Evolutionary conservation across 2,797 vertebrate genomes (phyloP), one percentile per base, ranked within the genome.

Genomic region (Rhabdomys pumilio): DNA sequence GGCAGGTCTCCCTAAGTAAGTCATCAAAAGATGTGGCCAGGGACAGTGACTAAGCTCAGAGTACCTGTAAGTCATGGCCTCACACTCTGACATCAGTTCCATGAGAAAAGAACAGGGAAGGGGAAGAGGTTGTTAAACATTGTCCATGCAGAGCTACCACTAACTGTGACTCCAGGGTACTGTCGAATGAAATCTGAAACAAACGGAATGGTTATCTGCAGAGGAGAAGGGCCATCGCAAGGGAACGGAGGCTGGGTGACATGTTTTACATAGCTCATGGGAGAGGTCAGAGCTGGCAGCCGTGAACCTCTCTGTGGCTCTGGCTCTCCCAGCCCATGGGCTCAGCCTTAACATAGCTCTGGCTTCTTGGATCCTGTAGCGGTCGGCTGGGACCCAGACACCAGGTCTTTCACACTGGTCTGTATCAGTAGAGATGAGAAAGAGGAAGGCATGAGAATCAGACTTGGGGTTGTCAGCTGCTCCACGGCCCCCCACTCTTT

Each of bases 131-230:
- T 44, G 55, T 20, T 47, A 38, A 20, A 59, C 53, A 14, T 59
- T 3, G 24, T 88, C 26, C 86, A 26, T 87, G 59, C 79, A 87
- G 50, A 84, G 44, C n/a, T 90, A 57, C 67, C 67, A 84, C 41
- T 57, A 73, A 82, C 84, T 92, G 75, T 92, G 61, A 80, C 96
- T 95, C 81, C 95, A 92, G 91, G 97, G 88, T 59, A 95, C 26
- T 50, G 89, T 94, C 55, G 93, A 90, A 67, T 61, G 85, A 8
- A 72, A 26, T 72, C 81, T 88, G 53, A 44, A 90, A 73, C 96
- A 97, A 97, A 61, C 3, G 83, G 22, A 93, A 90, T 61, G 83
- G 86, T 61, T 82, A 96, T 95, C 72, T 79, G 84, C 44, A 61
- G 44, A 69, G 72, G 8, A 82, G 75, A 83, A 55, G 26, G 61